phyloP scores from a whole-genome alignment of 2,113 vertebrate genomes.

The Apistogramma diplotaenia region DNA sequence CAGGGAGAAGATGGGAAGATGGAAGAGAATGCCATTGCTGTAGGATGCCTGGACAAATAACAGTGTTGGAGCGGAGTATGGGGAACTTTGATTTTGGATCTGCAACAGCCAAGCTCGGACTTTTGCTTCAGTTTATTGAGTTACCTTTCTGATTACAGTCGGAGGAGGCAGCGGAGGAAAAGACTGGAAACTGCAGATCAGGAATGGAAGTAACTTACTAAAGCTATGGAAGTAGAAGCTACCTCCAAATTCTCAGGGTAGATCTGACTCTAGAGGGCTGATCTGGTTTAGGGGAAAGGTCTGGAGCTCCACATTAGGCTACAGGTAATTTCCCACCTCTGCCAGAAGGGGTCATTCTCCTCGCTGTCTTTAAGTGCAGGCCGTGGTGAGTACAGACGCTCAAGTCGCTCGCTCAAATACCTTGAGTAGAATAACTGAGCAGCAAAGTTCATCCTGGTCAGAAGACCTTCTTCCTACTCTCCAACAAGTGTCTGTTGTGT shows the following conservation, averaged over 20 bases:
- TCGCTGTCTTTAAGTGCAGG: slow-evolving; percentile 73
- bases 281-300: not conserved
- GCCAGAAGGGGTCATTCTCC: slow-evolving; percentile 92
- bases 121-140: not conserved
- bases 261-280: not conserved
- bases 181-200: not conserved
- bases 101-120: not conserved
- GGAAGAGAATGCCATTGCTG: not conserved
- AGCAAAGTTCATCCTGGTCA: slow-evolving; percentile 85
- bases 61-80: not conserved
- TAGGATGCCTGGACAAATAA: not conserved
- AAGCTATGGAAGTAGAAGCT: not conserved
- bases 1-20: not conserved
- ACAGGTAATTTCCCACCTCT: slow-evolving; percentile 84
- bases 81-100: not conserved
- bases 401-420: slow-evolving; percentile 76
- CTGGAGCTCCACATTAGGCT: not conserved
- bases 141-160: not conserved
- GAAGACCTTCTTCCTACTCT: slow-evolving; percentile 5
- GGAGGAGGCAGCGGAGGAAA: not conserved
- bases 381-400: slow-evolving; percentile 64
- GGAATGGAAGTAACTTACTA: not conserved
- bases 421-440: slow-evolving; percentile 86
- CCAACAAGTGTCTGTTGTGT: slow-evolving; percentile 28
- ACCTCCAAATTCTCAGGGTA: not conserved